Evolutionary conservation across 2,888 invertebrate species (phyloP).

Genomic region (Eupsilia transversa): DNA sequence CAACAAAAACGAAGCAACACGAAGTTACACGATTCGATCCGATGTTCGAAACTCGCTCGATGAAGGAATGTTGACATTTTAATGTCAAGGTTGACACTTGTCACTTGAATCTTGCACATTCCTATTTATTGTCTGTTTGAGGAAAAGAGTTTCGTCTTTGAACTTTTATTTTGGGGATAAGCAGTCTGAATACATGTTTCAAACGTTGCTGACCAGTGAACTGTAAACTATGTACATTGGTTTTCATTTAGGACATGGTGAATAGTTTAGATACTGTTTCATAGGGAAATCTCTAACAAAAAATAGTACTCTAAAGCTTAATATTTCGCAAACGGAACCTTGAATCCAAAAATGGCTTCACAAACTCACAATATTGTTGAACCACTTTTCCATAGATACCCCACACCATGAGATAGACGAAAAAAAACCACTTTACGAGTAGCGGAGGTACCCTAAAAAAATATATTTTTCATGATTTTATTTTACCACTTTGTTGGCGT

Average conservation of each 20-base stretch:
- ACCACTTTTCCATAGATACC: too few relatives aligned
- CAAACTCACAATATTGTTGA: too few relatives aligned
- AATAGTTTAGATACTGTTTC: background rate
- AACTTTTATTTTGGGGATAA: background rate
- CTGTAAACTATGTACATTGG: background rate
- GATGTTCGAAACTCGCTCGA: conserved; percentile 60
- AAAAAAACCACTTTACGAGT: too few relatives aligned
- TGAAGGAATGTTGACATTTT: conserved; percentile 83
- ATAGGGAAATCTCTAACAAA: too few relatives aligned
- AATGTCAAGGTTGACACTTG: conserved; percentile 78
- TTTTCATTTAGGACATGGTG: background rate
- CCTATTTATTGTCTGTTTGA: conserved; percentile 24
- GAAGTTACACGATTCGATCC: conserved; percentile 50
- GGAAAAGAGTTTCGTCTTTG: conserved; percentile 1
- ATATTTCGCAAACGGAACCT: too few relatives aligned
- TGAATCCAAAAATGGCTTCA: too few relatives aligned
- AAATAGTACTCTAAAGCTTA: too few relatives aligned
- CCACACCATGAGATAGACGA: too few relatives aligned
- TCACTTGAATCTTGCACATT: conserved; percentile 39
- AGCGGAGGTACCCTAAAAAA: too few relatives aligned
- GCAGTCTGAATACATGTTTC: background rate
- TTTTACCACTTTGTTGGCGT: too few relatives aligned
- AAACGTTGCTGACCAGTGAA: background rate
- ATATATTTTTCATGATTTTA: too few relatives aligned
- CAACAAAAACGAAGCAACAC: conserved; percentile 54